Conservation (phyloP, 1,140 invertebrate species). For the Caerostris darwini region DNA sequence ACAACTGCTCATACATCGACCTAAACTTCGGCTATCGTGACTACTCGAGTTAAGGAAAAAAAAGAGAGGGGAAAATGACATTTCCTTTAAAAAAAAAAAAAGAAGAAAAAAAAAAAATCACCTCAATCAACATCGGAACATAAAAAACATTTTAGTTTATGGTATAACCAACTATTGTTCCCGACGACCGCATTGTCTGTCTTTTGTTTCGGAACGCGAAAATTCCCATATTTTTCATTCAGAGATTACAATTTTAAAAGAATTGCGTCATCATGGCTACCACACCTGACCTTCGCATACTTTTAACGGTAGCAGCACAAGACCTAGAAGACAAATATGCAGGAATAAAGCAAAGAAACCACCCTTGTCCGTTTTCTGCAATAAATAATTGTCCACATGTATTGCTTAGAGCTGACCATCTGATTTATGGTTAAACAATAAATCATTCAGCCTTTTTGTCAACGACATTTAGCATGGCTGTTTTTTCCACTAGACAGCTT, state of each 20-base stretch:
- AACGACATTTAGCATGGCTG: neutral
- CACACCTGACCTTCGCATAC: slow-evolving; percentile 18
- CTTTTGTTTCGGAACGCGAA: slow-evolving; percentile 20
- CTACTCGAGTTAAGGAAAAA: neutral
- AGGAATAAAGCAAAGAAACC: neutral
- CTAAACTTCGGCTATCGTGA: neutral
- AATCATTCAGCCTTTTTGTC: neutral
- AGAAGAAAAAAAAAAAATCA: neutral
- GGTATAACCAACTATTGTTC: neutral
- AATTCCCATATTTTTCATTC: slow-evolving; percentile 27
- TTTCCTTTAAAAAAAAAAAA: neutral
- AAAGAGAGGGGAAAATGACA: neutral
- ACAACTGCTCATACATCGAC: neutral
- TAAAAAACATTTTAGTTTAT: neutral
- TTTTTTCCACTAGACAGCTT: neutral
- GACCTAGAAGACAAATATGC: neutral
- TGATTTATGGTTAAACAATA: neutral
- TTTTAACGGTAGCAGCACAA: neutral
- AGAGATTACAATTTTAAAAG: slow-evolving; percentile 2
- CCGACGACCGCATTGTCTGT: slow-evolving; percentile 25
- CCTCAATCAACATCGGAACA: neutral
- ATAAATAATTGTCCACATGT: slow-evolving; percentile 11
- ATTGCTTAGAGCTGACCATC: neutral
- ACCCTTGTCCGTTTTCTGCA: neutral
- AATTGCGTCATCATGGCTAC: neutral